These are phyloP conservation scores for Anoplophora glabripennis DNA, from an alignment of 1,140 invertebrate species.

Conservation along the genomic window DNA sequence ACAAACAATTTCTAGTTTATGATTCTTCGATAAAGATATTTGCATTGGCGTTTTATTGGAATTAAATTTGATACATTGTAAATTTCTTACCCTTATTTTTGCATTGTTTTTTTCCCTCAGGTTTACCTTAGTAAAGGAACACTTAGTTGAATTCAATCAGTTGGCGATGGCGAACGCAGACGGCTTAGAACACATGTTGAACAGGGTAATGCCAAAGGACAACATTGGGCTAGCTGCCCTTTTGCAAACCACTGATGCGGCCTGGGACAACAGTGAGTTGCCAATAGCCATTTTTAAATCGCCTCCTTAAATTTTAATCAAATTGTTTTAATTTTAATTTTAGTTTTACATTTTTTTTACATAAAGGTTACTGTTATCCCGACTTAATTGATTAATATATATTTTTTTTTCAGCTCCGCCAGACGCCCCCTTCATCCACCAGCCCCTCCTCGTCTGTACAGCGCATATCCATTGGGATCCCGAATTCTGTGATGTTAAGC, in stretches of 20 bases:
- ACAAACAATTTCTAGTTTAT: no score
- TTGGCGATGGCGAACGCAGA: constrained; percentile 97
- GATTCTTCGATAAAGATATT: no score
- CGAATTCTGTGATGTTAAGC: constrained; percentile 99
- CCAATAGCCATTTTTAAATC: no score
- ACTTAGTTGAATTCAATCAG: constrained; percentile 97
- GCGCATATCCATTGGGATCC: constrained; percentile 99
- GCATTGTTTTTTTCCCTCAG: constrained; percentile 54
- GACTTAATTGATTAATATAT: no score
- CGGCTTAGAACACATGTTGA: constrained; percentile 97
- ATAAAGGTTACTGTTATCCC: no score
- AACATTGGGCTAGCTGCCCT: constrained; percentile 97
- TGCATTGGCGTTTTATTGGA: no score
- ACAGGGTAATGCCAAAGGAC: constrained; percentile 99
- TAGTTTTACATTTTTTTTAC: no score
- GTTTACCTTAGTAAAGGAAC: constrained; percentile 92
- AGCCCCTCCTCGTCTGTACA: constrained; percentile 91
- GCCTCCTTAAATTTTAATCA: no score
- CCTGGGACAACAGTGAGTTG: constrained; percentile 82
- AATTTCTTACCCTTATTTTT: background rate
- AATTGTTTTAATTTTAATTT: no score
- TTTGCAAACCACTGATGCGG: constrained; percentile 88
- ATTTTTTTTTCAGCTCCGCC: constrained; percentile 56
- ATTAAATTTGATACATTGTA: constrained; percentile 1
- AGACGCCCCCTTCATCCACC: constrained; percentile 72